Conservation (phyloP, 2,888 invertebrate species). For the Rhagium mordax region DNA sequence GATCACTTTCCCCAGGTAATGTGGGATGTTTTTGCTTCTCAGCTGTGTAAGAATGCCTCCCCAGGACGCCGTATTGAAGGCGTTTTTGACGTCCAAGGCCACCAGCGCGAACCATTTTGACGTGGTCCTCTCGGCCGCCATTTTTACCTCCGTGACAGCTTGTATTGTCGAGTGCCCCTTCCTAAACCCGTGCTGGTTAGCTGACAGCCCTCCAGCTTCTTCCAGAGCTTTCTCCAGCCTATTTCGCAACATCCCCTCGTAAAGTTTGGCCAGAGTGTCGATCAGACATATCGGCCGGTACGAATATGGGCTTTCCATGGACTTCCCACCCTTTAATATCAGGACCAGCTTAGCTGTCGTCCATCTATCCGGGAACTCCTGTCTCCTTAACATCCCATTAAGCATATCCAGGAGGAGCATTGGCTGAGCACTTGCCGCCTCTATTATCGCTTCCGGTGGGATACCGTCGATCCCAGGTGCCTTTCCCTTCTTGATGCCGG, state of each 20-base stretch:
- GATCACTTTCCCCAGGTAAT: not conserved
- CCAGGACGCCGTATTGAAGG: conserved; percentile 1
- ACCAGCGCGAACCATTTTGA: too few relatives aligned
- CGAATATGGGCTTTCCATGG: not conserved
- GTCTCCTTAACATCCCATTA: conserved; percentile 21
- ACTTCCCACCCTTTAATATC: conserved; percentile 24
- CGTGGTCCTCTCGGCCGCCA: not conserved
- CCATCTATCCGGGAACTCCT: conserved; percentile 46
- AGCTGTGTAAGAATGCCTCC: not conserved
- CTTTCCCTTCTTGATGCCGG: conserved; percentile 35
- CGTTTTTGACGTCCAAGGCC: not conserved
- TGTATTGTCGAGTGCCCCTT: conserved; percentile 8
- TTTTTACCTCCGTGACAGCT: not conserved
- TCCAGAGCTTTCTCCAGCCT: conserved; percentile 29
- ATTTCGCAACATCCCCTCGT: conserved; percentile 34
- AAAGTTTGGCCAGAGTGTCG: conserved; percentile 35
- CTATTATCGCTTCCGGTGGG: conserved; percentile 47
- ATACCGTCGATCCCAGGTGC: conserved; percentile 52
- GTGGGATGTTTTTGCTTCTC: not conserved
- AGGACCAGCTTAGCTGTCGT: conserved; percentile 48
- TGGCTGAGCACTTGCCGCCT: conserved; percentile 33
- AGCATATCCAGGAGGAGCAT: conserved; percentile 29
- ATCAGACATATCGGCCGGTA: conserved; percentile 47
- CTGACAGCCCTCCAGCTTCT: conserved; percentile 18
- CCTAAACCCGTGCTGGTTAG: conserved; percentile 42